phyloP scores from a whole-genome alignment of 2,888 invertebrate species.

The Oligia fasciuncula region DNA sequence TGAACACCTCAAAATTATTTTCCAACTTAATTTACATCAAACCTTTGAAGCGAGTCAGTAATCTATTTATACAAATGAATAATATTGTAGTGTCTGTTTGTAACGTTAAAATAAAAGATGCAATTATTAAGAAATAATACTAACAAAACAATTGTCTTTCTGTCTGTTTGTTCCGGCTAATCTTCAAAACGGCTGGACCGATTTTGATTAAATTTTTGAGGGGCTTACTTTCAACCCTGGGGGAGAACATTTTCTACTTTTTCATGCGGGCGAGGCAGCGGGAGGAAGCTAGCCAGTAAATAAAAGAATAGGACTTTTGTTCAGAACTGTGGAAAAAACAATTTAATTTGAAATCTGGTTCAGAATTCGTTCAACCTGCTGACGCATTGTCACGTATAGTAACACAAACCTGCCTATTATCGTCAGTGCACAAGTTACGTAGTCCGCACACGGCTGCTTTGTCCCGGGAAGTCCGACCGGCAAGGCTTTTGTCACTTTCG shows the following conservation, averaged over 20 bases:
- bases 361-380: slow-evolving; percentile 27
- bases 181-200: no score
- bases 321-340: not conserved
- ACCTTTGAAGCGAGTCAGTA: not conserved
- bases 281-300: not conserved
- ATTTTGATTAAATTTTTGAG: no score
- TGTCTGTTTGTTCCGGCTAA: no score
- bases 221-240: not conserved
- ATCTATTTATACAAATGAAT: not conserved
- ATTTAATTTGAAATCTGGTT: slow-evolving; percentile 27
- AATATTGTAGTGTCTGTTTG: no score
- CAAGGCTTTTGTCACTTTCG: slow-evolving; percentile 81
- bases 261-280: not conserved
- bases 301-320: not conserved
- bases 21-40: not conserved
- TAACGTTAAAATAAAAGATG: no score
- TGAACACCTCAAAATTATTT: not conserved
- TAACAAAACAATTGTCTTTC: no score
- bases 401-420: slow-evolving; percentile 4
- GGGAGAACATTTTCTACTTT: not conserved
- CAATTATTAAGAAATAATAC: no score
- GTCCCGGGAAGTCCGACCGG: slow-evolving; percentile 63
- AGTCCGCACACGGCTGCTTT: slow-evolving; percentile 23
- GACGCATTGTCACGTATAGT: slow-evolving; percentile 19
- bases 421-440: slow-evolving; percentile 12